phyloP scores from a whole-genome alignment of 2,797 vertebrate species.

The Chaenodraco wilsoni region DNA sequence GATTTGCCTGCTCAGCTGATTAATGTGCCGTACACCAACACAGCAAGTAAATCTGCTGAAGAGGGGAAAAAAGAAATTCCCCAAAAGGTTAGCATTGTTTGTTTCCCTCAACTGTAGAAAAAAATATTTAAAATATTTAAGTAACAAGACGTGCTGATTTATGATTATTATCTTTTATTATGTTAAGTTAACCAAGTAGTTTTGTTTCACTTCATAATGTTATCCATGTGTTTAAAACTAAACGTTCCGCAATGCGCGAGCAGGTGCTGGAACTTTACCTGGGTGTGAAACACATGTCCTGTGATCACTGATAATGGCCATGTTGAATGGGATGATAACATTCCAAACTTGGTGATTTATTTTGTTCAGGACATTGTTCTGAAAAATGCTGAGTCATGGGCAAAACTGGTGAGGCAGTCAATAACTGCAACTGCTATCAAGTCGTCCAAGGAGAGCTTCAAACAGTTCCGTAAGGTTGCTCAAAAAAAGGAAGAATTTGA shows the following conservation, averaged over 20 bases:
- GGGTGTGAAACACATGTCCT: no score
- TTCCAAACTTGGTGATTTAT: slow-evolving; percentile 5
- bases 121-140: no score
- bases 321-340: no score
- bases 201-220: no score
- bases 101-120: background rate
- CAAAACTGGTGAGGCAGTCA: slow-evolving; percentile 83
- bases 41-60: slow-evolving; percentile 50
- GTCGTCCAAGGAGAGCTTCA: slow-evolving; percentile 89
- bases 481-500: slow-evolving; percentile 87
- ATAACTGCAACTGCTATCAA: slow-evolving; percentile 79
- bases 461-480: slow-evolving; percentile 88
- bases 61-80: slow-evolving; percentile 59
- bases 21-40: slow-evolving; percentile 17
- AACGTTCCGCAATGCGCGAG: no score
- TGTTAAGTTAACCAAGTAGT: no score
- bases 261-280: no score
- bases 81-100: slow-evolving; percentile 73
- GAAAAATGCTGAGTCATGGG: slow-evolving; percentile 90
- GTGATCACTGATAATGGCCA: no score
- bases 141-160: no score
- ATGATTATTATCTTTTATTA: no score
- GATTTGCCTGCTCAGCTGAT: slow-evolving; percentile 30
- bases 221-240: no score
- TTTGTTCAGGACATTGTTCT: slow-evolving; percentile 84